Evolutionary conservation across 2,113 vertebrate genomes (phyloP).

Genomic region (Sisor rabdophorus): DNA sequence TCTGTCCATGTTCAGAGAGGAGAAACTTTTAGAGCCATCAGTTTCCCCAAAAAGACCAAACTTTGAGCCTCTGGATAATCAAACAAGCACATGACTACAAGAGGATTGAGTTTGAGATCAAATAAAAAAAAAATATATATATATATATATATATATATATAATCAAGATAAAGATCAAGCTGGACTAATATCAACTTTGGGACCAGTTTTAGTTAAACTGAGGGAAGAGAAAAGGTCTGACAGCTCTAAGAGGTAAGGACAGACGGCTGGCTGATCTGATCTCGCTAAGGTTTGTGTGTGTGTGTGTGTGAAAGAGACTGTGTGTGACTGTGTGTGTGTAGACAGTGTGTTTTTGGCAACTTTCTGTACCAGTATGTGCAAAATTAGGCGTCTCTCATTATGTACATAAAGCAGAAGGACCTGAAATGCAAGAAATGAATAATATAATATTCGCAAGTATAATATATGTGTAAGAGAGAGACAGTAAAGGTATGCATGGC

Average conservation of each 20-base stretch:
- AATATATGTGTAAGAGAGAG: background rate
- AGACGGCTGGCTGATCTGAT: slow-evolving; percentile 62
- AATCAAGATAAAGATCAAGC: slow-evolving; percentile 9
- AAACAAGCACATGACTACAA: background rate
- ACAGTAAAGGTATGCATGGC: background rate
- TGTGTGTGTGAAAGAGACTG: slow-evolving; percentile 17
- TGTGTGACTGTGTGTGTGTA: background rate
- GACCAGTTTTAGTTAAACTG: slow-evolving; percentile 41
- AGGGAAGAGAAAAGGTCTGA: slow-evolving; percentile 45
- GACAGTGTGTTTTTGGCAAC: background rate
- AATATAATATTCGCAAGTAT: slow-evolving; percentile 5
- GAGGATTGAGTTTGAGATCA: slow-evolving; percentile 54
- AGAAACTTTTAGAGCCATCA: slow-evolving; percentile 71
- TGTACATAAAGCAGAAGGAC: slow-evolving; percentile 18
- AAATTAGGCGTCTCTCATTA: slow-evolving; percentile 9
- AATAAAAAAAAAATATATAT: background rate
- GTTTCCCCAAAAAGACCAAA: slow-evolving; percentile 66
- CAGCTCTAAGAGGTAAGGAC: slow-evolving; percentile 47
- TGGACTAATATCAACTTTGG: slow-evolving; percentile 41
- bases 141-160: no score
- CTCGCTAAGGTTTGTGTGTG: slow-evolving; percentile 9
- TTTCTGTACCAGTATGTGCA: slow-evolving; percentile 15
- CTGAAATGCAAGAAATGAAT: slow-evolving; percentile 21
- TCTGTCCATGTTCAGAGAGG: slow-evolving; percentile 58
- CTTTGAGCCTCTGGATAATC: slow-evolving; percentile 61